Percentiles rank a stretch among this genome's conserved stretches.
phyloP scores from a whole-genome alignment of 2,888 invertebrate genomes.

The Liposcelis brunnea region DNA sequence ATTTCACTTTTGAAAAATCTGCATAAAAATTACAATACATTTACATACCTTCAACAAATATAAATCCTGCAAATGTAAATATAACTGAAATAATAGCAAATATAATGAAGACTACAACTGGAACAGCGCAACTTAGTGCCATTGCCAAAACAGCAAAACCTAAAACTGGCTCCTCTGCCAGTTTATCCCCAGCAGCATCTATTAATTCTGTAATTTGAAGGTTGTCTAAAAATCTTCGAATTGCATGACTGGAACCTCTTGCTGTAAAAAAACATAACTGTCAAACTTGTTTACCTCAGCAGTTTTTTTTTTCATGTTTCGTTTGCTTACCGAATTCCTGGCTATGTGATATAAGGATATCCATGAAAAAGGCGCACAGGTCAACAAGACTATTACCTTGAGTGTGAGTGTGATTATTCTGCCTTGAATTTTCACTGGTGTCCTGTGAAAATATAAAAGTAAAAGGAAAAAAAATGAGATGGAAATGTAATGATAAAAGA shows the following conservation, averaged over 20 bases:
- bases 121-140: constrained; percentile 14
- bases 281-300: too few relatives aligned
- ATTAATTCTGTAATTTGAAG: constrained; percentile 5
- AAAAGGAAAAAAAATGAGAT: too few relatives aligned
- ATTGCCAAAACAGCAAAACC: constrained; percentile 12
- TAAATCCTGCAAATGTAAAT: constrained; percentile 14
- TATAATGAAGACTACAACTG: constrained; percentile 13
- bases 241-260: neutral
- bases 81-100: constrained; percentile 14
- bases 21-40: too few relatives aligned
- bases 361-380: neutral
- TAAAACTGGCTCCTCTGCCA: constrained; percentile 13
- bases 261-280: neutral
- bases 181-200: constrained; percentile 11
- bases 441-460: too few relatives aligned
- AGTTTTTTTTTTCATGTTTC: neutral
- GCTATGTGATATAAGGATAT: neutral
- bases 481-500: too few relatives aligned
- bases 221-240: constrained; percentile 2
- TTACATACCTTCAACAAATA: constrained; percentile 15
- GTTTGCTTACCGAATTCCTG: neutral
- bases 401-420: too few relatives aligned
- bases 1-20: too few relatives aligned
- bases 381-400: neutral
- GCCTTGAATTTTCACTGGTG: too few relatives aligned